Percentiles rank a stretch among this genome's conserved stretches.
Conservation (phyloP, 2,797 vertebrate species). For the Gobio occitaniae region DNA sequence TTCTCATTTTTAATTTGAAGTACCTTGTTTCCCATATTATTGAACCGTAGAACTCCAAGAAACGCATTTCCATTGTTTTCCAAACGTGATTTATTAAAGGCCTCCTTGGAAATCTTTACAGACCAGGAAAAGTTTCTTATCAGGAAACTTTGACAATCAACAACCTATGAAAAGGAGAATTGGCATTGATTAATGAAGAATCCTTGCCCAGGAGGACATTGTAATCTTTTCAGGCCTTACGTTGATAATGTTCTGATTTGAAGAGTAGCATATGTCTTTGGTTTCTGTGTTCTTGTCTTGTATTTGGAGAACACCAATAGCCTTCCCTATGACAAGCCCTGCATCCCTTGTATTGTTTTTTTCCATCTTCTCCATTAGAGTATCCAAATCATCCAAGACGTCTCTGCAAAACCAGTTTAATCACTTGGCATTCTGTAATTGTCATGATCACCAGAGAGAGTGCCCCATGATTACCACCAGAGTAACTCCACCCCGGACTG, state of each 20-base stretch:
- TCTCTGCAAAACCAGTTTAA: not conserved
- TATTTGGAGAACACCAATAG: conserved; percentile 54
- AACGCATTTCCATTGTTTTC: not conserved
- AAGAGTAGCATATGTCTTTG: conserved; percentile 19
- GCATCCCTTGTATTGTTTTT: not conserved
- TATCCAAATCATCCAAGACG: not conserved
- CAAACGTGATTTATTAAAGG: conserved; percentile 9
- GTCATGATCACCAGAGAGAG: too few relatives aligned
- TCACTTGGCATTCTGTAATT: not conserved
- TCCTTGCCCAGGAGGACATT: not conserved
- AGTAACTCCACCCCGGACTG: too few relatives aligned
- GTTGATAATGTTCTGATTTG: not conserved
- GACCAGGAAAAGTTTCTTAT: rapidly evolving
- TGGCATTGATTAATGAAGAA: not conserved
- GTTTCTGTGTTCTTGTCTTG: not conserved
- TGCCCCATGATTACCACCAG: too few relatives aligned
- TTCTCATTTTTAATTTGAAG: too few relatives aligned
- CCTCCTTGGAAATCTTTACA: conserved; percentile 58
- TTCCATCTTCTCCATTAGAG: rapidly evolving
- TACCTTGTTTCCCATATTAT: not conserved
- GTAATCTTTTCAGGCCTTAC: conserved; percentile 48
- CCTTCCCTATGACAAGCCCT: conserved; percentile 11
- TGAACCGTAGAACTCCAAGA: conserved; percentile 55
- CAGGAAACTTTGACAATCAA: rapidly evolving
- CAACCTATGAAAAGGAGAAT: conserved; percentile 18